Evolutionary conservation across 2,888 invertebrate species (phyloP).

Genomic region (Cephus rjabovi): DNA sequence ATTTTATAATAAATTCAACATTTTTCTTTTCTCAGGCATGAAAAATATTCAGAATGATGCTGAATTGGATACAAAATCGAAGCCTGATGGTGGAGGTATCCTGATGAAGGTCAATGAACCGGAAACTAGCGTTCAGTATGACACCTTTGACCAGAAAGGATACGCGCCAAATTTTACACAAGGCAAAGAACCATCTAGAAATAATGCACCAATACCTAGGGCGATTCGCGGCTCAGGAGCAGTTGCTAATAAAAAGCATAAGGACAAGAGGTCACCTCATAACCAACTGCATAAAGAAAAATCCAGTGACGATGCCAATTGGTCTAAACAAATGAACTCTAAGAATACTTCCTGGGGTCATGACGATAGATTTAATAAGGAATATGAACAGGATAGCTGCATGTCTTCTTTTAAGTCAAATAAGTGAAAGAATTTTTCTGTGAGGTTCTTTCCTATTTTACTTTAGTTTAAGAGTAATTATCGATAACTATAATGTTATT

Average conservation of each 20-base stretch:
- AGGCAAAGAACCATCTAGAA: background rate
- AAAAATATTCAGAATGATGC: background rate
- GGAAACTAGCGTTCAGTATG: background rate
- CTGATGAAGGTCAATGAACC: background rate
- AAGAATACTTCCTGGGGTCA: conserved; percentile 45
- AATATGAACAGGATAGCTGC: conserved; percentile 27
- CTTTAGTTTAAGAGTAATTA: background rate
- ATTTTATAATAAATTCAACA: background rate
- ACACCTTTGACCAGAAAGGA: background rate
- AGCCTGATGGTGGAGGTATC: background rate
- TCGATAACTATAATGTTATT: background rate
- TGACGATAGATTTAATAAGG: conserved; percentile 48
- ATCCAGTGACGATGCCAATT: background rate
- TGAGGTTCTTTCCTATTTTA: background rate
- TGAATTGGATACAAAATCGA: background rate
- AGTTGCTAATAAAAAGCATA: conserved; percentile 32
- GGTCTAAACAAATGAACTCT: background rate
- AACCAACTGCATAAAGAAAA: background rate
- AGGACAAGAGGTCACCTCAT: background rate
- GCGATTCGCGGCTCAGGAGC: conserved; percentile 54
- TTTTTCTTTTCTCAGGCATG: background rate
- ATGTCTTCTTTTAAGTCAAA: background rate
- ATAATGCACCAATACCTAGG: conserved; percentile 28
- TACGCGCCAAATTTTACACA: background rate
- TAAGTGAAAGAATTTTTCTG: background rate